Base-by-base conservation (phyloP, 2,888 invertebrate genomes). In the Gastrophysa polygoni region DNA sequence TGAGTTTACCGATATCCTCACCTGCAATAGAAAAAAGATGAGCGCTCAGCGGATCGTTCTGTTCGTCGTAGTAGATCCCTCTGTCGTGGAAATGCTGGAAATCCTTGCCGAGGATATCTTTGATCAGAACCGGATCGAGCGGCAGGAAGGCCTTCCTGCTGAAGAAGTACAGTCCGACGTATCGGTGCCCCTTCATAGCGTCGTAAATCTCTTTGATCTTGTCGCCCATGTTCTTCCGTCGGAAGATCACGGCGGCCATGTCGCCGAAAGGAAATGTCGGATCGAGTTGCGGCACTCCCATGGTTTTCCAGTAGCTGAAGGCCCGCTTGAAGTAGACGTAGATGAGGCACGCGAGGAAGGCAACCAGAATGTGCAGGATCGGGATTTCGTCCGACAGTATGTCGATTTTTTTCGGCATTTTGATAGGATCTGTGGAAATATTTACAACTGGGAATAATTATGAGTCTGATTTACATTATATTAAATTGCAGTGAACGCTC, bases 61-160 rank as follows among this genome's bases (percentile, higher is more conserved):
- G 79, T 55, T 88, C 88, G 60, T 88, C 87, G 52, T 81, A 83
- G 72, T 86, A 86, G 32, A 87, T 81, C 0, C 89, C 89, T 50
- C 89, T 86, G 69, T 89, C 88, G 75, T 86, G 85, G 68, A 91
- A 90, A 75, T 87, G 81, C 10, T 82, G 82, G 68, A 88, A 90
- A 73, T 90, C 89, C 69, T 67, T 70, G 10, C 69, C 64, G 69
- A 90, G 74, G 17, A 90, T 82, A 55, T 84, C 71, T 67, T 87
- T 87, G 1, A 87, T 85, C 63, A 90, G 73, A 11, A 86, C 84
- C 10, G 87, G 84, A 77, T 90, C 88, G 59, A 89, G 81, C 6
- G 90, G 80, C 24, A 89, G 75, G 29, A 90, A 75, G n/a, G 85
- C 85, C 1, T 88, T 88, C 38, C 85, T 82, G 62, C 85, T 83